Base-by-base conservation (phyloP, 2,113 vertebrate genomes). In the Origma solitaria region DNA sequence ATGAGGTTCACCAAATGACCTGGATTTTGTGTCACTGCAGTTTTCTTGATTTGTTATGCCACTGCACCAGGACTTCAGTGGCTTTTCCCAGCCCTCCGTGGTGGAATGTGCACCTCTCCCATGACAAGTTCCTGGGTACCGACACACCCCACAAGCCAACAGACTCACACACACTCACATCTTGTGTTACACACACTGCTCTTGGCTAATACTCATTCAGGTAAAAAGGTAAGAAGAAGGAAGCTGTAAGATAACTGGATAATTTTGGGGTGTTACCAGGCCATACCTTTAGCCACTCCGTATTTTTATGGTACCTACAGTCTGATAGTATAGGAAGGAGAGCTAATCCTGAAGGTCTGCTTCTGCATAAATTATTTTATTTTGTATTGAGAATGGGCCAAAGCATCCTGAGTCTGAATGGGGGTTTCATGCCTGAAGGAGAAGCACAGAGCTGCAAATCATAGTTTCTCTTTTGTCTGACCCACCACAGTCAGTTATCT, bases 111-210 rank as follows among this genome's bases (percentile, higher is more conserved):
- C 27, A 12, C 24, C 12, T 71, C 12, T 64, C 22, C 47, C 3
- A 1, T 60, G 57, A 40, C 15, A 28, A 13, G 2, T 68, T 66
- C 15, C n/a, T 68, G 73, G 44, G 15, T 51, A 64, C 60, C 54
- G 58, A 35, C 1, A 2, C 24, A 17, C 17, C 12, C 64, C 2
- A 1, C 9, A 33, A 50, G 49, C 40, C 2, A 4, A 13, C 4
- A 87, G 73, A 56, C 40, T 17, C 30, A 33, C 24, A 57, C 15
- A 19, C n/a, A 30, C 45, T 86, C 57, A 40, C 17, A 44, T 61
- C 45, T 69, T 71, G 5, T 40, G 23, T 68, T 49, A 53, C 28
- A 31, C 37, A 38, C 11, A 60, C 11, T 27, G 19, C 6, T 3
- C 81, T 70, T 66, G 20, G 19, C 44, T 73, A 73, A 62, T 62